These are phyloP conservation scores for Falco novaeseelandiae DNA, from an alignment of 2,797 vertebrate genomes.

Conservation along the genomic window DNA sequence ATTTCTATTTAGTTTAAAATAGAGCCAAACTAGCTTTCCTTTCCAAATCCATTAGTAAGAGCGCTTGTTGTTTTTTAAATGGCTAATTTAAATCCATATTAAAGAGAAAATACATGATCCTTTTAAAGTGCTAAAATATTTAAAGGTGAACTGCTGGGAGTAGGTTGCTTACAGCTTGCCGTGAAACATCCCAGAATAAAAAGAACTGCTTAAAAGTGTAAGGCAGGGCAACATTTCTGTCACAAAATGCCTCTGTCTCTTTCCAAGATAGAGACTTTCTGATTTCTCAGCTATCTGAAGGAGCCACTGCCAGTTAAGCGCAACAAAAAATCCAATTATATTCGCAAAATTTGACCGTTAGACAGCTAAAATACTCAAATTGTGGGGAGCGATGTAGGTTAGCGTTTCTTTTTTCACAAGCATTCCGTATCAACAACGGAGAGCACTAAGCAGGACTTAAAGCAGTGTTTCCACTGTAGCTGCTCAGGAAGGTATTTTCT, in stretches of 20 bases:
- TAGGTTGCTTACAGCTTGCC: neutral
- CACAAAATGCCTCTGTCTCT: neutral
- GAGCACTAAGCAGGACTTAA: neutral
- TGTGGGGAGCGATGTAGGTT: neutral
- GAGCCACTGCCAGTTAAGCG: neutral
- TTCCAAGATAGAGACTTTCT: neutral
- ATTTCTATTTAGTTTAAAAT: neutral
- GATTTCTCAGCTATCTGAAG: neutral
- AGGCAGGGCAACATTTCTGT: neutral
- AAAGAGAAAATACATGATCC: neutral
- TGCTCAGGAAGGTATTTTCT: neutral
- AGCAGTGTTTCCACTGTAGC: neutral
- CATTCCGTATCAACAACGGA: neutral
- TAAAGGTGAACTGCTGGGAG: conserved; percentile 48
- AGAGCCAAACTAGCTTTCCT: neutral
- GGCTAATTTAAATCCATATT: neutral
- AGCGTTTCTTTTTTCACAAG: neutral
- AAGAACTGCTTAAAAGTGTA: neutral
- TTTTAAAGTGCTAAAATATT: neutral
- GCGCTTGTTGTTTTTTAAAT: neutral
- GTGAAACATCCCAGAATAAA: neutral
- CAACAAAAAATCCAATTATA: neutral
- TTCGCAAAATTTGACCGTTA: neutral
- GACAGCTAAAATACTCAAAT: neutral
- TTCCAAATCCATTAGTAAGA: neutral